Evolutionary conservation across 2,888 invertebrate genomes (phyloP), one percentile per base, ranked within the genome.

Genomic region (Panopea generosa): DNA sequence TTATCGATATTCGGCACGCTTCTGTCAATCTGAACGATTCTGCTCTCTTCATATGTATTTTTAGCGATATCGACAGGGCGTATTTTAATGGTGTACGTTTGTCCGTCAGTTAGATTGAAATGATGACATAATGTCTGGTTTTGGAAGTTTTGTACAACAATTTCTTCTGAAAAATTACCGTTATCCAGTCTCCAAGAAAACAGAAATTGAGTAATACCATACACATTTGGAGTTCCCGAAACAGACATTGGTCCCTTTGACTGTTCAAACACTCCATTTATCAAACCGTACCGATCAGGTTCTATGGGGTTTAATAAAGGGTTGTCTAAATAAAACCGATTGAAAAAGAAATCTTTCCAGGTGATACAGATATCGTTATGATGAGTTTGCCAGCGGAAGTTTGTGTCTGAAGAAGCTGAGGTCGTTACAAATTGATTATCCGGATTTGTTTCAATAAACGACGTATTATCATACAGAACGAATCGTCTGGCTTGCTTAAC

Each of bases 211-310:
- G 43, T 53, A 2, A 84, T 61, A 2, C 84, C 84, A 7, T 72
- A 38, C 0, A 83, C 69, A 52, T 84, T 84, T 29, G 49, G 43
- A 14, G 83, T 84, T 3, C 84, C 84, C 1, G 43, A 49, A 2
- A 77, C 55, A 4, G 84, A 70, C 14, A 84, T 24, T 1, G 29
- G 9, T 4, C 74, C 79, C 26, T 53, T 47, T 11, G 40, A 47
- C 26, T 84, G 81, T 22, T 84, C 84, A 49, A 83, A 84, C 2
- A 43, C 50, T 26, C 55, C 55, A 6, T 26, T 33, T 16, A 69
- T 61, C 9, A 61, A 22, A 3, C 49, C 49, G 24, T 60, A 38
- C 20, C 52, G 50, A 18, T 50, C 63, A 14, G 70, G 27, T 20
- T 47, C 57, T n/a, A 63, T 63, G 16, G 40, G 56, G 16, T 59